Evolutionary conservation across 2,113 vertebrate genomes (phyloP).

Genomic region (pig (Sus scrofa)): T2T-Sscrofa CM000816.6:92859001-92859500

Average conservation of each 20-base stretch:
- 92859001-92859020: not conserved
- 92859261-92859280: not conserved
- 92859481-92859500: not conserved
- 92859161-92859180: not conserved
- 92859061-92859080: not conserved
- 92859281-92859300: too few relatives aligned
- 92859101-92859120: not conserved
- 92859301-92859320: not conserved
- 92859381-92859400: accelerated
- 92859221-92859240: not conserved
- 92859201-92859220: not conserved
- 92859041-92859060: not conserved
- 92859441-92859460: not conserved
- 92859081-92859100: slow-evolving; percentile 23
- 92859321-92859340: not conserved
- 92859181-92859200: not conserved
- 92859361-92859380: not conserved
- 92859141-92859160: not conserved
- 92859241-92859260: not conserved
- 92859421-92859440: not conserved
- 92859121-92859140: not conserved
- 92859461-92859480: not conserved
- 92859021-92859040: not conserved
- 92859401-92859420: not conserved
- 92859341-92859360: not conserved